phyloP scores from a whole-genome alignment of 2,113 vertebrate species.

The Hiodon tergisus region DNA sequence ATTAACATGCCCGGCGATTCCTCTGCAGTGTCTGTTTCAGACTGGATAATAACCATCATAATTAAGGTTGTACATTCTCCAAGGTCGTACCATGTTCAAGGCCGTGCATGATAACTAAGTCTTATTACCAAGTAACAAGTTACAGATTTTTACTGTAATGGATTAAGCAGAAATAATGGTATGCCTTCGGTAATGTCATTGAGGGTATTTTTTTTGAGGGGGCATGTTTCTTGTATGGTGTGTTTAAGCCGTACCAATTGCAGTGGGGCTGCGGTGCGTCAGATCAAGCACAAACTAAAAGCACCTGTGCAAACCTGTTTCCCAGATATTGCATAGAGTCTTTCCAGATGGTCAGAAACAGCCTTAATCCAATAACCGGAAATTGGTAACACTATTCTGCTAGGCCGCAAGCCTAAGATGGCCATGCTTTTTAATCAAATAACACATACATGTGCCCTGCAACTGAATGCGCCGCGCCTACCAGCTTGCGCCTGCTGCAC shows the following conservation, averaged over 20 bases:
- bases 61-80: background rate
- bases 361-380: background rate
- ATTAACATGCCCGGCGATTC: background rate
- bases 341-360: background rate
- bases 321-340: background rate
- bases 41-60: background rate
- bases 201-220: background rate
- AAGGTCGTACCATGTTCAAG: too few relatives aligned
- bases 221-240: background rate
- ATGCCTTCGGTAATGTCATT: too few relatives aligned
- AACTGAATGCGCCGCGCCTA: background rate
- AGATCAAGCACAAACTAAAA: background rate
- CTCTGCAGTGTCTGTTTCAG: background rate
- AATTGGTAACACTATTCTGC: background rate
- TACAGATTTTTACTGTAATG: background rate
- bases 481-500: too few relatives aligned
- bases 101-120: background rate
- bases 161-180: too few relatives aligned
- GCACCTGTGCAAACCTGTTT: background rate
- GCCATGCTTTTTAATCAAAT: too few relatives aligned
- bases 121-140: background rate
- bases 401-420: too few relatives aligned
- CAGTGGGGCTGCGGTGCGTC: background rate
- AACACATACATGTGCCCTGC: background rate
- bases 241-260: background rate